Percentiles rank a stretch among this genome's conserved stretches.
phyloP scores from a whole-genome alignment of 2,888 invertebrate species.

The Thereva nobilitata region DNA sequence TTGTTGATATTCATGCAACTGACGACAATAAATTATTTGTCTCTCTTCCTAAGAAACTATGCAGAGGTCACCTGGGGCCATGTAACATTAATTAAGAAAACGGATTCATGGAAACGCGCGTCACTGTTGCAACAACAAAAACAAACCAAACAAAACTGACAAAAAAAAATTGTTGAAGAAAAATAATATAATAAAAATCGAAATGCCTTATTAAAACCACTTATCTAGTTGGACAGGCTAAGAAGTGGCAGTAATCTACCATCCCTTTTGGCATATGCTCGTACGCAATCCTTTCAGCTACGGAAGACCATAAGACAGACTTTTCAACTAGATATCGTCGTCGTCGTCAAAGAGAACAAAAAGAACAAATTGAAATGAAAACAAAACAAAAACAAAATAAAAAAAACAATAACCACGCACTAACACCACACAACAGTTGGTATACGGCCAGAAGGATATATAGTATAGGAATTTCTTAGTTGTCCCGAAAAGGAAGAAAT shows the following conservation, averaged over 20 bases:
- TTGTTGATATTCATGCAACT: not conserved
- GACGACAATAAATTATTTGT: constrained; percentile 6
- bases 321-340: not conserved
- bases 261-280: constrained; percentile 1
- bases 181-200: constrained; percentile 7
- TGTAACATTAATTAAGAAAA: constrained; percentile 27
- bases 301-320: constrained; percentile 7
- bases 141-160: too few relatives aligned
- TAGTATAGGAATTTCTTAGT: constrained; percentile 21
- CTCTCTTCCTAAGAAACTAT: constrained; percentile 15
- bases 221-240: constrained; percentile 32
- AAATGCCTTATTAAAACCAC: constrained; percentile 31
- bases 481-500: constrained; percentile 39
- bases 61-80: constrained; percentile 22
- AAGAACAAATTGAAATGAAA: constrained; percentile 12
- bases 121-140: too few relatives aligned
- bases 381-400: not conserved
- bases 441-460: too few relatives aligned
- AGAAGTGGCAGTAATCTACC: constrained; percentile 22
- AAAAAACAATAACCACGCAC: too few relatives aligned
- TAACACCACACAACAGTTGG: too few relatives aligned
- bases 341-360: constrained; percentile 4
- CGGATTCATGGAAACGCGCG: constrained; percentile 9
- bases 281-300: not conserved
- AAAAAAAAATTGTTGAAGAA: not conserved